phyloP scores from a whole-genome alignment of 2,888 invertebrate genomes.

The Eustalomyia histrio region DNA sequence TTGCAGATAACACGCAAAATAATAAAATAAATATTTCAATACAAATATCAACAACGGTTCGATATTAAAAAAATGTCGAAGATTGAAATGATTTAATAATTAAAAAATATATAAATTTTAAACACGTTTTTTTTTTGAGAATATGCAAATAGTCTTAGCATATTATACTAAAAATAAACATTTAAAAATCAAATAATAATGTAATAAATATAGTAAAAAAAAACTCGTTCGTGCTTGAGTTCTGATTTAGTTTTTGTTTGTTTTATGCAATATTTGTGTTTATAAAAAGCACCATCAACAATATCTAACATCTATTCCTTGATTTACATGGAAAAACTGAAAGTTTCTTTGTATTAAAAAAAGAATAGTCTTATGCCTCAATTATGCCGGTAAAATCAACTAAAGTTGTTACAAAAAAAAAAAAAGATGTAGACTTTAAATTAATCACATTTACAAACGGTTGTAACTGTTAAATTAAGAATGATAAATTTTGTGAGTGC shows the following conservation, averaged over 20 bases:
- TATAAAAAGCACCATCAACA: not conserved
- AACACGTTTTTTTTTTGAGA: slow-evolving; percentile 1
- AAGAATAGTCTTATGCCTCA: too few relatives aligned
- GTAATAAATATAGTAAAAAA: not conserved
- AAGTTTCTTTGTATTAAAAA: too few relatives aligned
- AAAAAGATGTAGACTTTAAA: too few relatives aligned
- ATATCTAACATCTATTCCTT: not conserved
- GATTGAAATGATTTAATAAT: slow-evolving; percentile 32
- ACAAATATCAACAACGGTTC: slow-evolving; percentile 19
- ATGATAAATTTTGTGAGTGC: too few relatives aligned
- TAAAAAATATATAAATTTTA: slow-evolving; percentile 18
- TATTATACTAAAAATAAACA: not conserved
- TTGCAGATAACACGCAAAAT: slow-evolving; percentile 62
- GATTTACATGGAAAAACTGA: not conserved
- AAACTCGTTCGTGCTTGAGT: not conserved
- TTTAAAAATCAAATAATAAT: not conserved
- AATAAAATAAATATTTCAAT: slow-evolving; percentile 18
- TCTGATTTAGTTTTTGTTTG: not conserved
- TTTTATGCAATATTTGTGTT: slow-evolving; percentile 11
- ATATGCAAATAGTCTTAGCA: not conserved
- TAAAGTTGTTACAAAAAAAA: too few relatives aligned
- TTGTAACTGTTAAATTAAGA: too few relatives aligned
- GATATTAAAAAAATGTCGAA: slow-evolving; percentile 4
- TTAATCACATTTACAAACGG: too few relatives aligned
- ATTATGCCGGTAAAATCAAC: too few relatives aligned